Percentiles rank a stretch among this genome's conserved stretches.
phyloP scores from a whole-genome alignment of 2,797 vertebrate species.

The Sarcophilus harrisii region DNA sequence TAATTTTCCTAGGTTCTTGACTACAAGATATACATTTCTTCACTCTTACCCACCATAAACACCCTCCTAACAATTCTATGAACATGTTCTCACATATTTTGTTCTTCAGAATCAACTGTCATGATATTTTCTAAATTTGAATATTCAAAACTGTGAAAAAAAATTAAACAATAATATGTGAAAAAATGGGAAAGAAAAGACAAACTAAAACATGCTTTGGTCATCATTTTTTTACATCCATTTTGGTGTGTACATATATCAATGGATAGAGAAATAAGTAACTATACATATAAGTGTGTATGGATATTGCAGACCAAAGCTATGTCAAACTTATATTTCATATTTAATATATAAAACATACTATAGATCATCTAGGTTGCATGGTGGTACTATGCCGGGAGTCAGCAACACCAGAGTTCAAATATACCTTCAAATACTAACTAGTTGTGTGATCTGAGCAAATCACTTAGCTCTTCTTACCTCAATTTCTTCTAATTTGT shows the following conservation, averaged over 20 bases:
- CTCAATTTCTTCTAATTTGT: no score
- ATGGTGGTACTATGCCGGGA: no score
- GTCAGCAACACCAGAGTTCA: no score
- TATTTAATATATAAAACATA: no score
- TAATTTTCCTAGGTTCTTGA: background rate
- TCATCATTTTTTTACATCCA: background rate
- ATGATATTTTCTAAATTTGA: background rate
- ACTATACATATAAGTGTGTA: no score
- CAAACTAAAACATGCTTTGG: background rate
- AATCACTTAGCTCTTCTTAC: no score
- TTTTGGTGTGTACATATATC: background rate
- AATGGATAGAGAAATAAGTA: no score
- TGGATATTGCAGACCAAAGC: no score
- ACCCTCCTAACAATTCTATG: background rate
- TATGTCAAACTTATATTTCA: no score
- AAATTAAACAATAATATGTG: background rate
- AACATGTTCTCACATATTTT: background rate
- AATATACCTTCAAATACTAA: no score
- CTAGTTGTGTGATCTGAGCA: no score
- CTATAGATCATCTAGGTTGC: no score
- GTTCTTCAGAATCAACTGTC: background rate
- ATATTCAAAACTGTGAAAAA: background rate
- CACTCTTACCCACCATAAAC: background rate
- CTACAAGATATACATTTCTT: background rate
- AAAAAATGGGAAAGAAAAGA: background rate